A percentile compares a stretch with the other conserved stretches of the same genome.
These are phyloP conservation scores for Teleogryllus occipitalis DNA, from an alignment of 1,140 invertebrate genomes.

Conservation along the genomic window DNA sequence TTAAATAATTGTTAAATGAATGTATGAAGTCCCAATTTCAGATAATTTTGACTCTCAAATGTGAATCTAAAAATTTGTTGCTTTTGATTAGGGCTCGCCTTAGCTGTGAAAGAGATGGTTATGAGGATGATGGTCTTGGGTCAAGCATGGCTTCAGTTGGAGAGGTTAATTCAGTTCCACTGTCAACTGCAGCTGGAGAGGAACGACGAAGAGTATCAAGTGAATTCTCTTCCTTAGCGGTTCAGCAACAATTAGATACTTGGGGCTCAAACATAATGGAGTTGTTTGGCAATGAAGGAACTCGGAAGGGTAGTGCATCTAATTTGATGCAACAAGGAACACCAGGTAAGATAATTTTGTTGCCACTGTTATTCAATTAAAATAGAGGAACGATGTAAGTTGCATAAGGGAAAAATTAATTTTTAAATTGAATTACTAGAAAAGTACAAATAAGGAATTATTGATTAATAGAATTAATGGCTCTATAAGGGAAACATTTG, in stretches of 20 bases:
- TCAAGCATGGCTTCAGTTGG: conserved; percentile 8
- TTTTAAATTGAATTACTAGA: no score
- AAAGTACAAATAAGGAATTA: no score
- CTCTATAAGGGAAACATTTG: no score
- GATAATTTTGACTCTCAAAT: no score
- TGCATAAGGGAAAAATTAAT: no score
- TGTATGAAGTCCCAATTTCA: no score
- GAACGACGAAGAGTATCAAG: conserved; percentile 28
- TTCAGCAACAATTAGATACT: conserved; percentile 28
- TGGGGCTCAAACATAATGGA: conserved; percentile 31
- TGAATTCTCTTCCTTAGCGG: conserved; percentile 30
- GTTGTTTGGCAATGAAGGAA: conserved; percentile 29
- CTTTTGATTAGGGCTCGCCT: neutral
- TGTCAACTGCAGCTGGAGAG: neutral
- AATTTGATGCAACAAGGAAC: conserved; percentile 30
- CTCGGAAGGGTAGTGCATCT: conserved; percentile 32
- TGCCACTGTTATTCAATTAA: neutral
- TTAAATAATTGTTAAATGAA: no score
- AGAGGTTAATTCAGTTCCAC: neutral
- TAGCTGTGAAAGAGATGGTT: conserved; percentile 13
- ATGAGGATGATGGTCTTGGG: conserved; percentile 17
- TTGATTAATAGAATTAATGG: no score
- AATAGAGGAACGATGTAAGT: neutral
- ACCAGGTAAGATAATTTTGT: neutral
- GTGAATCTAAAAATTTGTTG: neutral